Base-by-base conservation (phyloP, 2,888 invertebrate genomes). In the Andrena bucephala region DNA sequence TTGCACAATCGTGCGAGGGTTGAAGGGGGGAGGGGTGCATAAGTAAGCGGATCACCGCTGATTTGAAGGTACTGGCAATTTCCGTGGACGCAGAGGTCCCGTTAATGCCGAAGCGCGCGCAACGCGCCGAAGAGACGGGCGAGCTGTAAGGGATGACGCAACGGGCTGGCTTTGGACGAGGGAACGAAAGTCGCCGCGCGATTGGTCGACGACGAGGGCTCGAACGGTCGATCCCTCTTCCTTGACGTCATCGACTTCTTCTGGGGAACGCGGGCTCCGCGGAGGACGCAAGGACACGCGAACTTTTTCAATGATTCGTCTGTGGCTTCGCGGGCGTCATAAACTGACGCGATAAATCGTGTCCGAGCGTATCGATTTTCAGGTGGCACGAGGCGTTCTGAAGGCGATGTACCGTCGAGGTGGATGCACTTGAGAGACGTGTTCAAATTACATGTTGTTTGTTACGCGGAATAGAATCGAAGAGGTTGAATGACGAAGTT, bases 201-300 rank as follows among this genome's bases (percentile, higher is more conserved):
- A 93, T 93, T 92, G 92, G 93, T 65, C 70, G 76, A 6, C 57
- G 29, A n/a, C 50, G 87, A 88, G 89, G 92, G 93, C 93, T 92
- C 91, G 93, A 85, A 81, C 90, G 91, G 90, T 91, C 92, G 91
- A 92, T 92, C 90, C 90, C 86, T 89, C 87, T 74, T 66, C 36
- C 67, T 42, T 87, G 87, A 88, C 79, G 84, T 87, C 86, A 87
- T n/a, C 67, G 20, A 50, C 65, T 71, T 73, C 71, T 67, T 60
- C 50, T 59, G 52, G 10, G 27, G 54, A 76, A 72, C 75, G 29
- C 52, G 16, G 13, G 7, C 24, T 16, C 20, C 36, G n/a, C n/a
- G n/a, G n/a, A n/a, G n/a, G n/a, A n/a, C 13, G 6, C 13, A 1
- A 62, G 67, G 36, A 33, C 71, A n/a, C 20, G 70, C 29, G 8